Conservation (phyloP, 2,888 invertebrate genomes). For the Drosophila planitibia region DNA sequence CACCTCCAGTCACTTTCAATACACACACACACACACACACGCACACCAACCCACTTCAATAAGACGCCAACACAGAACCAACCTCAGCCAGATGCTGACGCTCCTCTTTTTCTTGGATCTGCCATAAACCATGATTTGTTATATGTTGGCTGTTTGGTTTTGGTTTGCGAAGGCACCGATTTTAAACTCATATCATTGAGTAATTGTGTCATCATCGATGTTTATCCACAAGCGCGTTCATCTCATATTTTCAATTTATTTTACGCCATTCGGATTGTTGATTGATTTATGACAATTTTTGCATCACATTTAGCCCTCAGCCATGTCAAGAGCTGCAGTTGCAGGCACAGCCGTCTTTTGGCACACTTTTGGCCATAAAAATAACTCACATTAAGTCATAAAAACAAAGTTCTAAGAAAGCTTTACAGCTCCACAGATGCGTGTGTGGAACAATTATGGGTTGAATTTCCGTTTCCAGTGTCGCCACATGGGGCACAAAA, state of each 20-base stretch:
- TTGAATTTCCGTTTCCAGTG: constrained; percentile 65
- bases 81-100: constrained; percentile 41
- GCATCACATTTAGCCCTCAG: constrained; percentile 16
- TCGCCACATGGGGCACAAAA: constrained; percentile 46
- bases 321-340: neutral
- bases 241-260: constrained; percentile 13
- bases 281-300: constrained; percentile 45
- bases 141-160: constrained; percentile 27
- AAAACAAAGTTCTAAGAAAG: constrained; percentile 28
- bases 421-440: constrained; percentile 45
- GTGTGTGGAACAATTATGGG: constrained; percentile 62
- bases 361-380: constrained; percentile 46
- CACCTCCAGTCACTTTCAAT: constrained; percentile 40
- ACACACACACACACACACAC: constrained; percentile 12
- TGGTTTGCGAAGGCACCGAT: neutral
- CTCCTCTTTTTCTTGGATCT: constrained; percentile 40
- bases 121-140: constrained; percentile 35
- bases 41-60: constrained; percentile 26
- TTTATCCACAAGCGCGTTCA: constrained; percentile 23
- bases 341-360: constrained; percentile 18
- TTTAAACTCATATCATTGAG: constrained; percentile 21
- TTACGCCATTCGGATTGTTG: constrained; percentile 16
- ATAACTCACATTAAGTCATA: constrained; percentile 28
- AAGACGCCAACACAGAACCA: constrained; percentile 51
- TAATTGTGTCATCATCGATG: constrained; percentile 50